These are phyloP conservation scores for Zosterops hypoxanthus DNA, from an alignment of 2,113 vertebrate genomes.

Conservation along the genomic window DNA sequence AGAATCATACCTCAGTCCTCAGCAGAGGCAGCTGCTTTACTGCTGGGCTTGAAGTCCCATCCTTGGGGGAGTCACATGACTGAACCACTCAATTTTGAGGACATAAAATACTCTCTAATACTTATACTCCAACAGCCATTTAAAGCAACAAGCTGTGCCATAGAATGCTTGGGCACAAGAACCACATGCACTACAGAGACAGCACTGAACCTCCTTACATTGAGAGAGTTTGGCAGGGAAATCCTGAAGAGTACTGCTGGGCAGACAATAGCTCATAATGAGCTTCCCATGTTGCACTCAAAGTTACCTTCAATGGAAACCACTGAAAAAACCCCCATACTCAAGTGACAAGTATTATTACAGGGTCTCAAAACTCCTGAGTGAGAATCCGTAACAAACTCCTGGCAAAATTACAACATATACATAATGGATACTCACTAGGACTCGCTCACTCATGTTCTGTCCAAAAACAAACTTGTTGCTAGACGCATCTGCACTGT, in stretches of 20 bases:
- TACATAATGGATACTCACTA: conserved; percentile 81
- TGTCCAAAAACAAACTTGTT: conserved; percentile 97
- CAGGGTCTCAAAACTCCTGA: background rate
- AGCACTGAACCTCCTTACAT: background rate
- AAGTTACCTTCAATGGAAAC: background rate
- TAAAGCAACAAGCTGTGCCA: background rate
- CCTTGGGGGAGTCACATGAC: rapidly evolving
- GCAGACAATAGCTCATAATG: background rate
- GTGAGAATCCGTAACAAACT: background rate
- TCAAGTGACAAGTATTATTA: background rate
- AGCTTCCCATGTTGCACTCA: rapidly evolving
- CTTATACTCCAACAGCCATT: rapidly evolving
- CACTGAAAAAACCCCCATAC: background rate
- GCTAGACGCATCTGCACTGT: conserved; percentile 83
- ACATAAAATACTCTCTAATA: background rate
- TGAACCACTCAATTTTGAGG: background rate
- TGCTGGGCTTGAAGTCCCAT: background rate
- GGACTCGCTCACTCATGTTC: conserved; percentile 96
- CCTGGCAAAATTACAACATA: background rate
- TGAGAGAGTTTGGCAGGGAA: background rate
- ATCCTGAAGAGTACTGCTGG: background rate
- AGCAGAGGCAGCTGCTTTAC: background rate
- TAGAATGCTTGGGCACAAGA: background rate
- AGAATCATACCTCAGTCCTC: background rate
- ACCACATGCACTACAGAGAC: background rate